Evolutionary conservation across 2,113 vertebrate species (phyloP).

Genomic region (Rattus norvegicus): DNA sequence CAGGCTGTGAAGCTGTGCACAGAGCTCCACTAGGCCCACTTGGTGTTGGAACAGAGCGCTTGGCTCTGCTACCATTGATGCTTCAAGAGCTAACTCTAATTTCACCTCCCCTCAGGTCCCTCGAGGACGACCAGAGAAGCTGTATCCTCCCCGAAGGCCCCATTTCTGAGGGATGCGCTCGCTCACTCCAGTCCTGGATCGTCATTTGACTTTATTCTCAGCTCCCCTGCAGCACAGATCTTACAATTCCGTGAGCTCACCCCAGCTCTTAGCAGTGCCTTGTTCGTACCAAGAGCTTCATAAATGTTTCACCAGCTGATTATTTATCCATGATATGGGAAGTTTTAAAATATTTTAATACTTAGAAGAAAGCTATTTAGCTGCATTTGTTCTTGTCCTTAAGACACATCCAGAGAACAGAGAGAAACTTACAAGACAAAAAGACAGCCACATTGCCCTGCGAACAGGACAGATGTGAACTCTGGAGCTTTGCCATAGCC

Average conservation of each 20-base stretch:
- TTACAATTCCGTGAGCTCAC: not conserved
- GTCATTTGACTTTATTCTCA: not conserved
- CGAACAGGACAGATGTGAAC: not conserved
- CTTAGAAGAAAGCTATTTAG: slow-evolving; percentile 20
- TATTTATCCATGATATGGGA: not conserved
- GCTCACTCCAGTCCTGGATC: not conserved
- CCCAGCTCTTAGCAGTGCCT: not conserved
- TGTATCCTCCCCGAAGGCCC: not conserved
- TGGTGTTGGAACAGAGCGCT: not conserved
- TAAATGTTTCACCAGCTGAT: slow-evolving; percentile 35
- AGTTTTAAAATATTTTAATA: not conserved
- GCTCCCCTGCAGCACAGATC: not conserved
- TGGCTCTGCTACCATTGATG: not conserved
- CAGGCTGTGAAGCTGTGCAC: too few species aligned
- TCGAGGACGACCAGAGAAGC: not conserved
- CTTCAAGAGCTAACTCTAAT: not conserved
- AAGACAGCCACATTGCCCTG: not conserved
- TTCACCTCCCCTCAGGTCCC: not conserved
- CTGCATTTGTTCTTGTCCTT: slow-evolving; percentile 3
- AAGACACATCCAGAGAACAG: not conserved
- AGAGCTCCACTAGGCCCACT: not conserved
- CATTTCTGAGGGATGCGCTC: not conserved
- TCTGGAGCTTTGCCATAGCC: not conserved
- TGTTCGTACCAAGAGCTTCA: not conserved
- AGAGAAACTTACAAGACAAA: not conserved